Conservation (phyloP, 2,888 invertebrate species). For the Allygus modestus region DNA sequence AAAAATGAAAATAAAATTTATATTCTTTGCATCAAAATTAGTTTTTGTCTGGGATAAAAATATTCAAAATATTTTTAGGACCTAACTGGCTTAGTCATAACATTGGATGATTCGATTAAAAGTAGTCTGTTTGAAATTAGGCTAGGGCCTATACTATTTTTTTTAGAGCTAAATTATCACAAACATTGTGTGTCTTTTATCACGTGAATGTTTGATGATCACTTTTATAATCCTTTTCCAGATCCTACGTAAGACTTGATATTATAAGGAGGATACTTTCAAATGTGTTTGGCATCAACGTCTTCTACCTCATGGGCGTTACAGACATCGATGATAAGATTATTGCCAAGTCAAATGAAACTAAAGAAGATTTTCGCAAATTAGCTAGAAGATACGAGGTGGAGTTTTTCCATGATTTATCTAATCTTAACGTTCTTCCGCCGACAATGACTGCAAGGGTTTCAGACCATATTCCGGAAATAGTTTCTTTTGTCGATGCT, state of each 20-base stretch:
- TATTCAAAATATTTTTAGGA: too few species aligned
- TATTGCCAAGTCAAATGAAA: constrained; percentile 82
- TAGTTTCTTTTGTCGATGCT: constrained; percentile 84
- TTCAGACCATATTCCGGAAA: constrained; percentile 88
- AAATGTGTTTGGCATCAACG: constrained; percentile 85
- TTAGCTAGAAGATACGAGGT: constrained; percentile 84
- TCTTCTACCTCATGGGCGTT: constrained; percentile 92
- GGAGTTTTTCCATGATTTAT: constrained; percentile 90
- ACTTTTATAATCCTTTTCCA: too few species aligned
- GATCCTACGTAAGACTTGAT: constrained; percentile 92
- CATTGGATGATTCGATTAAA: too few species aligned
- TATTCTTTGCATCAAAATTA: too few species aligned
- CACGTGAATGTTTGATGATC: too few species aligned
- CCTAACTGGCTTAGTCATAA: too few species aligned
- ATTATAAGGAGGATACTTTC: constrained; percentile 90
- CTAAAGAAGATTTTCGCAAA: constrained; percentile 77
- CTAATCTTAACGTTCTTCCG: constrained; percentile 82
- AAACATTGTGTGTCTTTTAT: too few species aligned
- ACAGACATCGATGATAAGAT: constrained; percentile 98
- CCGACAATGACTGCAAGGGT: constrained; percentile 88
- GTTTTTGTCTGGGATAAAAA: too few species aligned
- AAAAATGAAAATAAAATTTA: too few species aligned
- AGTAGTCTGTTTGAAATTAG: too few species aligned
- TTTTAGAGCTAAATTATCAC: too few species aligned
- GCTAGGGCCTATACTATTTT: too few species aligned